phyloP scores from a whole-genome alignment of 2,113 vertebrate species.

The Pimephales promelas region DNA sequence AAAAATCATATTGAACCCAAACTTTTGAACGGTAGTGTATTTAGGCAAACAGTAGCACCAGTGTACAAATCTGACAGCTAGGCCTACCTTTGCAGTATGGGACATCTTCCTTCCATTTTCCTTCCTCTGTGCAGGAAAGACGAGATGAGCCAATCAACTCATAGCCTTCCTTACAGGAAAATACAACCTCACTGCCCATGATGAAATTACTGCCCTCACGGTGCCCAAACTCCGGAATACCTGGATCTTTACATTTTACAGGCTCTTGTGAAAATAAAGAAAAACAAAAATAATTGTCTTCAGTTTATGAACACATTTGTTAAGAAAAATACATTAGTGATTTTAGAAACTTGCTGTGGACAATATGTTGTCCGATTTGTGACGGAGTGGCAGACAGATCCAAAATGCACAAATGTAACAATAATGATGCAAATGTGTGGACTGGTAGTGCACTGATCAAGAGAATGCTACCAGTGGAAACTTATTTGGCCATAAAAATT shows the following conservation, averaged over 20 bases:
- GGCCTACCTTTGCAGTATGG: slow-evolving; percentile 88
- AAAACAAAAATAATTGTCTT: neutral
- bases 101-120: slow-evolving; percentile 77
- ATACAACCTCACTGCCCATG: slow-evolving; percentile 81
- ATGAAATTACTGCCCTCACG: slow-evolving; percentile 78
- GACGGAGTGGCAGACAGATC: neutral
- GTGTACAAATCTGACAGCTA: neutral
- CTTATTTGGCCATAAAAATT: neutral
- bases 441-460: neutral
- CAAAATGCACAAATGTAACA: neutral
- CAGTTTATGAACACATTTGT: neutral
- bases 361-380: neutral
- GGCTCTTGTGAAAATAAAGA: slow-evolving; percentile 80
- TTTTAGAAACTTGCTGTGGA: neutral
- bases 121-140: slow-evolving; percentile 81
- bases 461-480: neutral
- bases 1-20: neutral
- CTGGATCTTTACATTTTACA: slow-evolving; percentile 83
- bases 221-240: slow-evolving; percentile 82
- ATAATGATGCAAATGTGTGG: neutral
- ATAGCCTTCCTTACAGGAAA: slow-evolving; percentile 84
- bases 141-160: slow-evolving; percentile 75
- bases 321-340: neutral
- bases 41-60: neutral
- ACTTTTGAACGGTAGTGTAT: neutral